phyloP scores from a whole-genome alignment of 2,888 invertebrate species.

The Branchellion lobata region DNA sequence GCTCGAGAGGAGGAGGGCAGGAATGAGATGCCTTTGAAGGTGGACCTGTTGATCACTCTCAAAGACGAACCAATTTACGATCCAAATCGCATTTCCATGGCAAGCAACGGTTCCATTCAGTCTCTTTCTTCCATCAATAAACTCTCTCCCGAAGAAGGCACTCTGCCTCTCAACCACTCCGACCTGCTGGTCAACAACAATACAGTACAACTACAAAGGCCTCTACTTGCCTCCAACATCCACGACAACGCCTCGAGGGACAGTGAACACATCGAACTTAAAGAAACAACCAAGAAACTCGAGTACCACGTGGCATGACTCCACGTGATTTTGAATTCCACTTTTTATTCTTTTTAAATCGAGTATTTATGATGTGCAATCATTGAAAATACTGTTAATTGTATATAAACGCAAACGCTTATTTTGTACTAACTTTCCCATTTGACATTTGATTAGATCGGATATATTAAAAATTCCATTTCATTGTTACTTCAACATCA shows the following conservation, averaged over 20 bases:
- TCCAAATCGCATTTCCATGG: constrained; percentile 31
- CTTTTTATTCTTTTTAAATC: neutral
- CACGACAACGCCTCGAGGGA: neutral
- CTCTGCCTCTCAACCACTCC: neutral
- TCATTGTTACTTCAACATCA: too few species aligned
- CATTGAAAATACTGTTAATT: too few species aligned
- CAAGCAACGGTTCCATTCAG: constrained; percentile 36
- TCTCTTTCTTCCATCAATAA: constrained; percentile 23
- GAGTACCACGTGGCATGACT: neutral
- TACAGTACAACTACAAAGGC: neutral
- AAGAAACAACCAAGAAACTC: neutral
- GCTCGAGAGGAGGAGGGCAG: neutral
- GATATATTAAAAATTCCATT: too few species aligned
- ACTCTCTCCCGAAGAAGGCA: constrained; percentile 10
- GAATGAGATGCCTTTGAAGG: constrained; percentile 48
- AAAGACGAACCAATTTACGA: constrained; percentile 48
- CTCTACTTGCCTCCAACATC: constrained; percentile 6
- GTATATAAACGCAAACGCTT: too few species aligned
- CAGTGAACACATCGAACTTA: neutral
- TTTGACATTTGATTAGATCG: too few species aligned
- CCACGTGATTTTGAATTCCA: neutral
- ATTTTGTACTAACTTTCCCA: too few species aligned
- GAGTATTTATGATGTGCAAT: neutral
- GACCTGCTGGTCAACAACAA: neutral
- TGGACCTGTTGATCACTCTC: constrained; percentile 52